Evolutionary conservation across 2,888 invertebrate species (phyloP).

Genomic region (Empis livida): DNA sequence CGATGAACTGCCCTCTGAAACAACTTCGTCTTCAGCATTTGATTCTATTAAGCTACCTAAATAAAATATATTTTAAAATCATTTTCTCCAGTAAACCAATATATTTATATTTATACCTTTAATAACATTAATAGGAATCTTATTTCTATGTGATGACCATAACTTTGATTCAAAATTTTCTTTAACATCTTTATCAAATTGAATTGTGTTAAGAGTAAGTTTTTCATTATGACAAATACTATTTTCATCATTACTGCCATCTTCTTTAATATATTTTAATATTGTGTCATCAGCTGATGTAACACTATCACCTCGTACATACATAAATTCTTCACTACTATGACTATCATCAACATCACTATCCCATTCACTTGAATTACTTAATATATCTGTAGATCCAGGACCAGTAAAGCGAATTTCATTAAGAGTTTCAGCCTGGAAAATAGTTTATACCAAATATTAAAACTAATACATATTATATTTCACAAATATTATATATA

Average conservation of each 20-base stretch:
- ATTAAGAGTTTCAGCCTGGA: constrained; percentile 10
- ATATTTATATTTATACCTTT: background rate
- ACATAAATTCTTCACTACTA: constrained; percentile 25
- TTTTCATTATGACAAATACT: background rate
- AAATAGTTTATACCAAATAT: background rate
- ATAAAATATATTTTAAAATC: background rate
- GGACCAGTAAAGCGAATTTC: constrained; percentile 14
- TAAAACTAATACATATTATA: background rate
- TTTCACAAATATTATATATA: too few species aligned
- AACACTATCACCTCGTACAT: constrained; percentile 16
- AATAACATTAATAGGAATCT: background rate
- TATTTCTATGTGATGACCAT: constrained; percentile 13
- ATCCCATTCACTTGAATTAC: constrained; percentile 23
- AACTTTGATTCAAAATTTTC: constrained; percentile 5
- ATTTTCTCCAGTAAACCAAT: too few species aligned
- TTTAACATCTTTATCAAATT: background rate
- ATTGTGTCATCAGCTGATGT: constrained; percentile 4
- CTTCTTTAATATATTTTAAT: background rate
- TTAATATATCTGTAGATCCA: constrained; percentile 11
- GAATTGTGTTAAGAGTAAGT: too few species aligned
- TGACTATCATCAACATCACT: constrained; percentile 38
- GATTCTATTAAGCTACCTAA: constrained; percentile 8
- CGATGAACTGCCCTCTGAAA: constrained; percentile 32
- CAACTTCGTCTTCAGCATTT: constrained; percentile 17
- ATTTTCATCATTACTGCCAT: background rate